These are phyloP conservation scores for Pachycephala philippinensis DNA, from an alignment of 2,113 vertebrate genomes.

Conservation along the genomic window DNA sequence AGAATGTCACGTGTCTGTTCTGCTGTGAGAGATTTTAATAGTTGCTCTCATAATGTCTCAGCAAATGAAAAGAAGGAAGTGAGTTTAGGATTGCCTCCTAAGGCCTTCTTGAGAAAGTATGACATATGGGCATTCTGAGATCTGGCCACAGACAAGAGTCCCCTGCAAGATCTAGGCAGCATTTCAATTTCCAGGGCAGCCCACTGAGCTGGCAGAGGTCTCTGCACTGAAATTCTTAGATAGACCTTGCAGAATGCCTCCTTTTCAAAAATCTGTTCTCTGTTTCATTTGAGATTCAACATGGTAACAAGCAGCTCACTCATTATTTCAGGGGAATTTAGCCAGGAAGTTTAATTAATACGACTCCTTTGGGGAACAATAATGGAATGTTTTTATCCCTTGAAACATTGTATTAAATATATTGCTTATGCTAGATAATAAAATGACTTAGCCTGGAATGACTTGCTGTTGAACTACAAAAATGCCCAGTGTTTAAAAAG, in stretches of 20 bases:
- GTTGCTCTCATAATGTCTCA: neutral
- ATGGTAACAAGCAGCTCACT: neutral
- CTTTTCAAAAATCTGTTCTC: constrained; percentile 23
- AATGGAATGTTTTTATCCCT: neutral
- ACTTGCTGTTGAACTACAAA: neutral
- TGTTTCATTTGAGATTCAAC: neutral
- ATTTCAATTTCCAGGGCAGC: neutral
- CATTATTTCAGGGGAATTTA: constrained; percentile 15
- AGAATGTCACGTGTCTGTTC: neutral
- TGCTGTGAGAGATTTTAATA: neutral
- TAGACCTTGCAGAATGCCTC: neutral
- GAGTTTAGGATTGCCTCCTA: neutral
- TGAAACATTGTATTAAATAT: neutral
- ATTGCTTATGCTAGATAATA: neutral
- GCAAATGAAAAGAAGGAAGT: neutral
- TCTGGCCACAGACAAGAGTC: neutral
- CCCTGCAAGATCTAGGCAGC: neutral
- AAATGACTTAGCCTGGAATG: neutral
- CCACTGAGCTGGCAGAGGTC: neutral
- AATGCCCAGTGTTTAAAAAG: neutral
- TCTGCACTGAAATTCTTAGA: constrained; percentile 4
- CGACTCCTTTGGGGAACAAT: neutral
- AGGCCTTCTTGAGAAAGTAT: neutral
- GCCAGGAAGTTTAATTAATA: constrained; percentile 30
- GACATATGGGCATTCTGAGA: neutral